Conservation (phyloP, 2,888 invertebrate species). For the Protonemura montana region DNA sequence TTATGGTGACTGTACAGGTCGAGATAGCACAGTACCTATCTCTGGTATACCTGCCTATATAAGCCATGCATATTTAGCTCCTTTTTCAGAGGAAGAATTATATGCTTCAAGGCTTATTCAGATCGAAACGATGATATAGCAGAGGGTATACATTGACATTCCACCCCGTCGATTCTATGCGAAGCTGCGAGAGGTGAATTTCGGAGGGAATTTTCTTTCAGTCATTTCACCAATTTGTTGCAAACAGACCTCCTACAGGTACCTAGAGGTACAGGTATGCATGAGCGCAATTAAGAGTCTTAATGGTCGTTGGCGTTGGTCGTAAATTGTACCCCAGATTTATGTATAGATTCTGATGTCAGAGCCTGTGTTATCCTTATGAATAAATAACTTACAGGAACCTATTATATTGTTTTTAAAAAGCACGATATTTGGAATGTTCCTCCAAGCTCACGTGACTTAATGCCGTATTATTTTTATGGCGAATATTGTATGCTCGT, state of each 20-base stretch:
- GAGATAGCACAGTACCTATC: not conserved
- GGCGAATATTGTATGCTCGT: not conserved
- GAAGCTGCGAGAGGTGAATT: not conserved
- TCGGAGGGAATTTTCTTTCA: not conserved
- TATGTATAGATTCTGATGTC: not conserved
- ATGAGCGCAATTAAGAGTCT: not conserved
- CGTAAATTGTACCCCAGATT: not conserved
- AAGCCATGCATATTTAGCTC: not conserved
- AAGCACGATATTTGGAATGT: not conserved
- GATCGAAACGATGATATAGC: not conserved
- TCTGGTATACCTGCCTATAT: not conserved
- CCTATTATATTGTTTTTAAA: not conserved
- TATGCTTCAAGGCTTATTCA: not conserved
- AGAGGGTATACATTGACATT: not conserved
- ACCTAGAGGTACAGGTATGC: too few species aligned
- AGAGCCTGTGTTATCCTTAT: not conserved
- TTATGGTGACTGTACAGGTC: not conserved
- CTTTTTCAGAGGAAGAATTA: not conserved
- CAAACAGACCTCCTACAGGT: not conserved
- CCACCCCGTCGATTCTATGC: not conserved
- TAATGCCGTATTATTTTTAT: not conserved
- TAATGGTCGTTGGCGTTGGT: not conserved
- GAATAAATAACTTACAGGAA: not conserved
- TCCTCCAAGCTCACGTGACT: not conserved
- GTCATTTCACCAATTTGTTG: not conserved